Base-by-base conservation (phyloP, 2,113 vertebrate genomes). In the Heliornis fulica region DNA sequence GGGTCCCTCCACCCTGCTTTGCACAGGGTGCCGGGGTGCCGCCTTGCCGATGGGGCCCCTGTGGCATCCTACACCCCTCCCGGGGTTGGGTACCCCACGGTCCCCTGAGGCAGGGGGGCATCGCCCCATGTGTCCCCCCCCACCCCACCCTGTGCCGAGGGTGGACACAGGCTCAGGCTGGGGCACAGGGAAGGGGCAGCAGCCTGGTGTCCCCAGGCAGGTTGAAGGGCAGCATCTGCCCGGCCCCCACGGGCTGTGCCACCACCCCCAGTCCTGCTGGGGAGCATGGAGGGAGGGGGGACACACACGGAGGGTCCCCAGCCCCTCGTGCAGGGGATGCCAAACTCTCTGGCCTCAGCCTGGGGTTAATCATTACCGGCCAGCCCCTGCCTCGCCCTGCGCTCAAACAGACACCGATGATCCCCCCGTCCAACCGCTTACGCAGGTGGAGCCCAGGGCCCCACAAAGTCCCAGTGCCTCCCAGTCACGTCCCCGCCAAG, bases 281-380 rank as follows among this genome's bases (percentile, higher is more conserved):
- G 43, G 29, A 40, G 7, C 28, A 29, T 0, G 1, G 28, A 5
- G 28, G 25, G 31, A 45, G 0, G 29, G 50, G 23, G 38, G 2
- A 5, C 5, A 46, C 20, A 46, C 46, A 15, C 2, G 9, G 41
- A 79, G 18, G 2, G 2, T 43, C 70, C 74, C 68, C 43, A 88
- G 40, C 34, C 36, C 70, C 45, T 56, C 1, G 0, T 18, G 29
- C 2, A 0, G 36, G n/a, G n/a, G 77, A 29, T 56, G 57, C 61
- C 83, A 63, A 80, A 83, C 64, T 12, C 57, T 32, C 34, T 5
- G 29, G 68, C 64, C 54, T 87, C 77, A 36, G 72, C 23, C 68
- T 5, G 3, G 43, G 59, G 92, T 96, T 96, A 96, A 94, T 96
- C 77, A 96, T 95, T 96, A 95, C 26, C 60, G 0, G 64, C 43